These are phyloP conservation scores for Speoplatyrhinus poulsoni DNA, from an alignment of 2,113 vertebrate genomes.

Conservation along the genomic window DNA sequence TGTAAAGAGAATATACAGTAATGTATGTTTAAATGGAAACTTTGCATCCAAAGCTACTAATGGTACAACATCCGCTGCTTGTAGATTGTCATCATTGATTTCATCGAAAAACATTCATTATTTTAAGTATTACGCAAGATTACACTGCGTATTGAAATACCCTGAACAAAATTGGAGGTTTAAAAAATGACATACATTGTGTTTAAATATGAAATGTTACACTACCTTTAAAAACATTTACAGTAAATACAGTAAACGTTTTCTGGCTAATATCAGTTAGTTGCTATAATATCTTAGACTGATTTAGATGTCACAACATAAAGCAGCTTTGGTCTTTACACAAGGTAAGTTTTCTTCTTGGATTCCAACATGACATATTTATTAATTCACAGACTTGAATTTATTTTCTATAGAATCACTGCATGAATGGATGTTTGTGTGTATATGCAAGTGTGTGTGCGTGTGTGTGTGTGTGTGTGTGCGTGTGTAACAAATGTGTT, in stretches of 20 bases:
- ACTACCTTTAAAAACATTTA: no score
- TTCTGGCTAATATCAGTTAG: constrained; percentile 4
- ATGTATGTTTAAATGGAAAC: no score
- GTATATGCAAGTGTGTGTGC: constrained; percentile 15
- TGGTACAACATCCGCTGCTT: no score
- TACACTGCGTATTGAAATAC: no score
- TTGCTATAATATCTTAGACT: not conserved
- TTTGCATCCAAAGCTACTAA: no score
- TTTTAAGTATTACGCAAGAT: no score
- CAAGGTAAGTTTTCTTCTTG: constrained; percentile 21
- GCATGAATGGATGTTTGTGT: constrained; percentile 15
- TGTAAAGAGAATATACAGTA: no score
- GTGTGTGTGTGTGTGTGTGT: not conserved
- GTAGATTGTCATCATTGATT: no score
- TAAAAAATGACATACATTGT: no score
- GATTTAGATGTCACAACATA: constrained; percentile 20
- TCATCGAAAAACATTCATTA: no score
- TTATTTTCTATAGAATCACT: constrained; percentile 11
- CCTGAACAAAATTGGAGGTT: no score
- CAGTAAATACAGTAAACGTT: not conserved
- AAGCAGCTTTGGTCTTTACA: constrained; percentile 23
- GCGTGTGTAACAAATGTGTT: not conserved
- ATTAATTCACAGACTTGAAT: constrained; percentile 23
- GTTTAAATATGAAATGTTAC: no score
- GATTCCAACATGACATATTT: not conserved